Evolutionary conservation across 2,113 vertebrate genomes (phyloP).

Genomic region (Euleptes europaea): DNA sequence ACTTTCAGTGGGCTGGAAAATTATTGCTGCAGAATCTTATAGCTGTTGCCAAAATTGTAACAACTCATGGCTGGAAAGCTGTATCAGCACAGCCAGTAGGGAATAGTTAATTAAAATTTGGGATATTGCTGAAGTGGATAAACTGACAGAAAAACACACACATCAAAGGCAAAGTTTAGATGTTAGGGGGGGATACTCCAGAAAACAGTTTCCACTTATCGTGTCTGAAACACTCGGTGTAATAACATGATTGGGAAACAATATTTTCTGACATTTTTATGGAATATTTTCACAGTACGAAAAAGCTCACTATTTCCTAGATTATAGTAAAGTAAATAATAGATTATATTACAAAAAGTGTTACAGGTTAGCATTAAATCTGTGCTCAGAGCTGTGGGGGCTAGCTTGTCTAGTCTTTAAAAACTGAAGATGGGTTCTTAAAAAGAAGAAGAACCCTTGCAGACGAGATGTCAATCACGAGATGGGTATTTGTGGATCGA

Average conservation of each 20-base stretch:
- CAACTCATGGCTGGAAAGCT: background rate
- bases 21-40: background rate
- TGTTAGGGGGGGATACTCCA: background rate
- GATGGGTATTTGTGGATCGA: slow-evolving; percentile 10
- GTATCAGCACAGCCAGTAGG: background rate
- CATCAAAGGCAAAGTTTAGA: background rate
- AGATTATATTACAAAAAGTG: background rate
- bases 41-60: background rate
- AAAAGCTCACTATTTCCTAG: background rate
- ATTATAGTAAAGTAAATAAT: background rate
- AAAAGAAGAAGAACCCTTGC: background rate
- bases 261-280: too few relatives aligned
- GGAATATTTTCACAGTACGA: background rate
- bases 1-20: background rate
- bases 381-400: background rate
- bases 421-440: background rate
- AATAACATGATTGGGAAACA: background rate
- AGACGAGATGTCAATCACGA: slow-evolving; percentile 10
- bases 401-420: background rate
- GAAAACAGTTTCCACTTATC: background rate
- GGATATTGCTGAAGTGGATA: background rate
- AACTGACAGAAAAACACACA: background rate
- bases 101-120: background rate
- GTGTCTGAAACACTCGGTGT: background rate
- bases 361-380: background rate